A percentile compares a stretch with the other conserved stretches of the same genome.
phyloP scores from a whole-genome alignment of 2,113 vertebrate species.

The Hoplias malabaricus region DNA sequence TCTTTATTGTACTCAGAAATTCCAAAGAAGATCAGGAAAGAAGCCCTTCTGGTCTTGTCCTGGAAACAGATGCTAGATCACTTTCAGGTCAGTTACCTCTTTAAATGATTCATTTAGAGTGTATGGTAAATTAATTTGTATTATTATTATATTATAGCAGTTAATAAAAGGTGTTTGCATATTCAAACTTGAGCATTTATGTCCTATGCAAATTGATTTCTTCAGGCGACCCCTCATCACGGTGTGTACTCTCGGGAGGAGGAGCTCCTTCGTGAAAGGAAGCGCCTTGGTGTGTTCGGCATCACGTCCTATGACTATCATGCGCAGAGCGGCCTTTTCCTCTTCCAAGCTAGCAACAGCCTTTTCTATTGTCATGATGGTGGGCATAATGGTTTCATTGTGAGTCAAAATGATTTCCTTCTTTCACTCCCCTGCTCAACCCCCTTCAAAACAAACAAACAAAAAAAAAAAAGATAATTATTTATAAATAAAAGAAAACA shows the following conservation, averaged over 20 bases:
- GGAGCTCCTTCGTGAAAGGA: conserved; percentile 90
- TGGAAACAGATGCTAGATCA: conserved; percentile 99
- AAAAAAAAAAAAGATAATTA: too few relatives aligned
- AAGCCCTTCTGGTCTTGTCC: conserved; percentile 88
- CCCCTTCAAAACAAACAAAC: not conserved
- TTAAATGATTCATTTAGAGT: not conserved
- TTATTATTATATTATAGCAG: too few relatives aligned
- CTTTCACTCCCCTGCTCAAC: not conserved
- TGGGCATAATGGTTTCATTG: conserved; percentile 91
- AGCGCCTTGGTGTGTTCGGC: conserved; percentile 91
- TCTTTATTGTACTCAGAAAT: conserved; percentile 97
- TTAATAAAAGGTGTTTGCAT: too few relatives aligned
- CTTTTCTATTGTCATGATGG: conserved; percentile 95
- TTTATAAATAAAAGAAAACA: too few relatives aligned
- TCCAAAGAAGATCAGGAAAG: conserved; percentile 93
- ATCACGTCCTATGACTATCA: conserved; percentile 98
- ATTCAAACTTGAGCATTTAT: too few relatives aligned
- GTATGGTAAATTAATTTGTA: not conserved
- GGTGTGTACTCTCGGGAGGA: conserved; percentile 95
- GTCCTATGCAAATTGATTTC: too few relatives aligned
- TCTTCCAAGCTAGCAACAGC: conserved; percentile 98
- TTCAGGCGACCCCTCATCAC: conserved; percentile 90
- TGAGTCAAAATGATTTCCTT: conserved; percentile 70
- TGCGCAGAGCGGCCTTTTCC: conserved; percentile 89
- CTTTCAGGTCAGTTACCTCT: conserved; percentile 82